phyloP scores from a whole-genome alignment of 1,140 invertebrate genomes.

The Drosophila nebulosa region DNA sequence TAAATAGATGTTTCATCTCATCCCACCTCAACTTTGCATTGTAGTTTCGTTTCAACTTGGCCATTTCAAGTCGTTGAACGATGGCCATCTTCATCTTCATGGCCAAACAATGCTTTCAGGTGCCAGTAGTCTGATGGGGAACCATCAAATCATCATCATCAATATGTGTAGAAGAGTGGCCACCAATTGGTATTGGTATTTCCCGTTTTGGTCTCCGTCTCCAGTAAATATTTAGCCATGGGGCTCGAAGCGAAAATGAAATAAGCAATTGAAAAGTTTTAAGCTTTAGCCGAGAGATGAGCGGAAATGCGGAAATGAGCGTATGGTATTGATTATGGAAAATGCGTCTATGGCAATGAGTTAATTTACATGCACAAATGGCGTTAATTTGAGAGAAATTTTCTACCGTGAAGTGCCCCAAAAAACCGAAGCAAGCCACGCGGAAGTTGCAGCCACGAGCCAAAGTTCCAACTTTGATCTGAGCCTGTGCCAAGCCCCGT shows the following conservation, averaged over 20 bases:
- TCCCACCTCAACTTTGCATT: background rate
- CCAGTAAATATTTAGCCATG: slow-evolving; percentile 14
- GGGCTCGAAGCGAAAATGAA: slow-evolving; percentile 3
- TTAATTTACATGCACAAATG: slow-evolving; percentile 68
- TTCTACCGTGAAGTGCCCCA: slow-evolving; percentile 31
- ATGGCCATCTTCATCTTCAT: background rate
- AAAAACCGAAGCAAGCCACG: slow-evolving; percentile 37
- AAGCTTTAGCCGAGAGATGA: slow-evolving; percentile 14
- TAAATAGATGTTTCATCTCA: background rate
- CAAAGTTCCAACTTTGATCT: slow-evolving; percentile 37
- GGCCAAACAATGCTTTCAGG: background rate
- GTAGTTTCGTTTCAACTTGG: background rate
- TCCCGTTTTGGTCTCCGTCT: background rate
- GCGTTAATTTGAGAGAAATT: slow-evolving; percentile 70
- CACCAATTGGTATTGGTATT: background rate
- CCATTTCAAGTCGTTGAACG: background rate
- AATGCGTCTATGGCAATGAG: slow-evolving; percentile 59
- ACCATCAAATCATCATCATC: slow-evolving; percentile 14
- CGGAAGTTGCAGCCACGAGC: slow-evolving; percentile 47
- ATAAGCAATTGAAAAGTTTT: background rate
- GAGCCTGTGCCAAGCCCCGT: slow-evolving; percentile 32
- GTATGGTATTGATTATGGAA: slow-evolving; percentile 14
- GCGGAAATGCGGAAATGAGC: slow-evolving; percentile 41
- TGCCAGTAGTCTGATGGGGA: background rate
- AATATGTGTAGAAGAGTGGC: background rate